Evolutionary conservation across 35 echinoderm and acorn worm species (phyloP).

Genomic region (Stichopus chloronotus): DNA sequence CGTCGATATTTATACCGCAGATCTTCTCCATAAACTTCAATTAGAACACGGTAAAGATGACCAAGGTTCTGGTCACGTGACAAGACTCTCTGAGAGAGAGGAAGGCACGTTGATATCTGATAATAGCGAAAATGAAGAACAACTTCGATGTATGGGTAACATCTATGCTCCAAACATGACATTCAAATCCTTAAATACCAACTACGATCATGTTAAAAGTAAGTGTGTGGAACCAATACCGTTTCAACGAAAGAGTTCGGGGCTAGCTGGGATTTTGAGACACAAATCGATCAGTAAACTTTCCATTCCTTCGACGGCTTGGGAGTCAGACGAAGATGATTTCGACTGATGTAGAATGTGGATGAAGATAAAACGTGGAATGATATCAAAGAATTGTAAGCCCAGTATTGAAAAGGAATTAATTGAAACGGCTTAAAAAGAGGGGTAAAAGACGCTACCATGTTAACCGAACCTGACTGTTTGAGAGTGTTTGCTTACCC

Average conservation of each 20-base stretch:
- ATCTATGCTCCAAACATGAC: slow-evolving; percentile 74
- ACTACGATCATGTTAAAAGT: slow-evolving; percentile 23
- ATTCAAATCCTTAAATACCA: slow-evolving; percentile 67
- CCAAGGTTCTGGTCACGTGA: neutral
- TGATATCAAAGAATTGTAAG: too few species aligned
- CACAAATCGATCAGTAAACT: slow-evolving; percentile 33
- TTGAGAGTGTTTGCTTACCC: too few species aligned
- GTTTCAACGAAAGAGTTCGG: slow-evolving; percentile 33
- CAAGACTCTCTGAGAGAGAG: neutral
- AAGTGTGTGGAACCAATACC: slow-evolving; percentile 33
- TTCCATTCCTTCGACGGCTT: slow-evolving; percentile 36
- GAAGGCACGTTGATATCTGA: neutral
- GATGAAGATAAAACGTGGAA: too few species aligned
- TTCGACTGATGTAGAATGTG: neutral
- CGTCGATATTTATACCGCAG: slow-evolving; percentile 82
- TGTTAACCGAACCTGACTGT: too few species aligned
- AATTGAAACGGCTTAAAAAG: too few species aligned
- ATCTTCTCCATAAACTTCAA: slow-evolving; percentile 56
- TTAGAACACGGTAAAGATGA: neutral
- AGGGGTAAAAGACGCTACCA: too few species aligned
- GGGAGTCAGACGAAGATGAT: slow-evolving; percentile 63
- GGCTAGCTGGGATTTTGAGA: slow-evolving; percentile 35
- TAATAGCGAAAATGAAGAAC: slow-evolving; percentile 37
- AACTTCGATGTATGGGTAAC: slow-evolving; percentile 73
- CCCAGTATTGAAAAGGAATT: too few species aligned